Evolutionary conservation across 1,140 invertebrate species (phyloP).

Genomic region (Rhizoglyphus robini): DNA sequence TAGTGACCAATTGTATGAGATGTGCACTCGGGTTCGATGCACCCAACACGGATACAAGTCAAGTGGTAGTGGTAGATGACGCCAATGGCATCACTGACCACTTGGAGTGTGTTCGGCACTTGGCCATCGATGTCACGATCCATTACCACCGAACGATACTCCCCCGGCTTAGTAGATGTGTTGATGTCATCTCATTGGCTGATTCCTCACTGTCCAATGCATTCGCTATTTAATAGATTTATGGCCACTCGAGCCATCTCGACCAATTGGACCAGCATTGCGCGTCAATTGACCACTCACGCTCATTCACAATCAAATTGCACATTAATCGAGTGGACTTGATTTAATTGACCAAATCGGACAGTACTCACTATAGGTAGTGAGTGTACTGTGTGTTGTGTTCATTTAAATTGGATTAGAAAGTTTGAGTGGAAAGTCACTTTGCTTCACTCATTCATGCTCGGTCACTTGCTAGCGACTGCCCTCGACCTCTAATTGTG

Average conservation of each 20-base stretch:
- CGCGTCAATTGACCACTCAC: neutral
- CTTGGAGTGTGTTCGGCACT: neutral
- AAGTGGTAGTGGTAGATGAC: neutral
- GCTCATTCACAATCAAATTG: constrained; percentile 12
- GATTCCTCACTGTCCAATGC: no score
- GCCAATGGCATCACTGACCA: neutral
- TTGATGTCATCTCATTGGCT: neutral
- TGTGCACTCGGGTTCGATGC: neutral
- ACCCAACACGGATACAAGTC: constrained; percentile 5
- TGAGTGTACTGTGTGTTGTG: no score
- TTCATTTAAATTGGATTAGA: constrained; percentile 13
- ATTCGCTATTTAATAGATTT: no score
- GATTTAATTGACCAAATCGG: neutral
- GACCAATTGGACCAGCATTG: no score
- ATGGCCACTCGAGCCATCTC: no score
- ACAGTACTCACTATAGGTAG: neutral
- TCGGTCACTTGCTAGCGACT: neutral
- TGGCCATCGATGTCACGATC: constrained; percentile 1
- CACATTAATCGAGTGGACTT: neutral
- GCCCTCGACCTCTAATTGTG: no score
- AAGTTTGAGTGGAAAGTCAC: neutral
- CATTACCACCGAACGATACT: no score
- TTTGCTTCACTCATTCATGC: neutral
- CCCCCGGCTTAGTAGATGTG: no score
- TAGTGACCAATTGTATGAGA: constrained; percentile 15